phyloP scores from a whole-genome alignment of 2,113 vertebrate species.

The Axis porcinus region DNA sequence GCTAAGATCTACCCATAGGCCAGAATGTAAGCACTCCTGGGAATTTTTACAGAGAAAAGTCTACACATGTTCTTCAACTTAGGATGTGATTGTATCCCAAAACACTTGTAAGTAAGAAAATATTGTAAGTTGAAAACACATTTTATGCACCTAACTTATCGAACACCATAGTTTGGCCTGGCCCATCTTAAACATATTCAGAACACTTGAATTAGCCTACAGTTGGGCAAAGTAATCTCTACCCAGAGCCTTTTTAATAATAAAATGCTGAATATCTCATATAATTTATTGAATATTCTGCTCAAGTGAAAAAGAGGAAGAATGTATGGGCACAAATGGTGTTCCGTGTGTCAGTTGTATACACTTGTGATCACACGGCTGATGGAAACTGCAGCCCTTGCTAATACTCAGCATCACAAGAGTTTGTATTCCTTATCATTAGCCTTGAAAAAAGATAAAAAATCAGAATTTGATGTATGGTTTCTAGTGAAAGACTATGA shows the following conservation, averaged over 20 bases:
- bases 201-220: not conserved
- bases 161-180: not conserved
- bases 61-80: not conserved
- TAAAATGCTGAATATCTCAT: not conserved
- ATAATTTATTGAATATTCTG: not conserved
- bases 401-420: not conserved
- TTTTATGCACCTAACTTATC: not conserved
- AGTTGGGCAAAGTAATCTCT: not conserved
- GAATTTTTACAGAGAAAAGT: not conserved
- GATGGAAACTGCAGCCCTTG: not conserved
- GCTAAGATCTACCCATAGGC: not conserved
- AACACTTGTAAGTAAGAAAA: not conserved
- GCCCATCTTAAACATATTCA: not conserved
- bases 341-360: not conserved
- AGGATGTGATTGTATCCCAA: not conserved
- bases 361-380: too few species aligned
- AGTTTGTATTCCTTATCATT: not conserved
- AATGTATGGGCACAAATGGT: not conserved
- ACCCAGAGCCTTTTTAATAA: not conserved
- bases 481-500: not conserved
- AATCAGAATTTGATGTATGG: not conserved
- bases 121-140: not conserved
- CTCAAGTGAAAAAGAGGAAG: not conserved
- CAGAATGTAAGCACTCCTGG: not conserved
- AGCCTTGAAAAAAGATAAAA: not conserved